Percentiles rank a stretch among this genome's conserved stretches.
These are phyloP conservation scores for Brachylomia viminalis DNA, from an alignment of 2,888 invertebrate genomes.

Conservation along the genomic window DNA sequence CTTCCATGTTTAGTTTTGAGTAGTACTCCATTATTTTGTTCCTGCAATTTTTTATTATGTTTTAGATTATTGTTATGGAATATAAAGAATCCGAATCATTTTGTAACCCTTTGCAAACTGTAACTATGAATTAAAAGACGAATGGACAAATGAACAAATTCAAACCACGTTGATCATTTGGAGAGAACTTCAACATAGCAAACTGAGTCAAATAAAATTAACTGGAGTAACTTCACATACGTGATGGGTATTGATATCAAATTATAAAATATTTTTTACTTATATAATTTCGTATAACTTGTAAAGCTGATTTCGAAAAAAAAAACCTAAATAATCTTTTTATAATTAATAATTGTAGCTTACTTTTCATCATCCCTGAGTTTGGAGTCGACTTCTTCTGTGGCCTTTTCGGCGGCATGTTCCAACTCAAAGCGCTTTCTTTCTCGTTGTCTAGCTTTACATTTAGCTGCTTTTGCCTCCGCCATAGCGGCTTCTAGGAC, in stretches of 20 bases:
- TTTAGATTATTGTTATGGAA: background rate
- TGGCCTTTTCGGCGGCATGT: conserved; percentile 76
- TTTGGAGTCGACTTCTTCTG: conserved; percentile 84
- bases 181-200: background rate
- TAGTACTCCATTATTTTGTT: conserved; percentile 92
- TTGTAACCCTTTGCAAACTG: background rate
- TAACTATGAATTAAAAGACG: background rate
- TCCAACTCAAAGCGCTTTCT: conserved; percentile 75
- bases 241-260: background rate
- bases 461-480: conserved; percentile 84
- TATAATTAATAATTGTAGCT: conserved; percentile 5
- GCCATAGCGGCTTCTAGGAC: conserved; percentile 87
- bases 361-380: conserved; percentile 84
- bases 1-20: conserved; percentile 91
- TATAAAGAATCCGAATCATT: background rate
- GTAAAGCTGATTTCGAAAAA: background rate
- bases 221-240: no score
- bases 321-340: background rate
- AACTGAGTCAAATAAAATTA: background rate
- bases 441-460: conserved; percentile 78
- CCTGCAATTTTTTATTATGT: conserved; percentile 76
- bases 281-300: background rate
- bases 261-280: background rate
- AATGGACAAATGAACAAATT: background rate
- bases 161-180: background rate